phyloP scores from a whole-genome alignment of 2,888 invertebrate genomes.

The Eugnorisma glareosa region DNA sequence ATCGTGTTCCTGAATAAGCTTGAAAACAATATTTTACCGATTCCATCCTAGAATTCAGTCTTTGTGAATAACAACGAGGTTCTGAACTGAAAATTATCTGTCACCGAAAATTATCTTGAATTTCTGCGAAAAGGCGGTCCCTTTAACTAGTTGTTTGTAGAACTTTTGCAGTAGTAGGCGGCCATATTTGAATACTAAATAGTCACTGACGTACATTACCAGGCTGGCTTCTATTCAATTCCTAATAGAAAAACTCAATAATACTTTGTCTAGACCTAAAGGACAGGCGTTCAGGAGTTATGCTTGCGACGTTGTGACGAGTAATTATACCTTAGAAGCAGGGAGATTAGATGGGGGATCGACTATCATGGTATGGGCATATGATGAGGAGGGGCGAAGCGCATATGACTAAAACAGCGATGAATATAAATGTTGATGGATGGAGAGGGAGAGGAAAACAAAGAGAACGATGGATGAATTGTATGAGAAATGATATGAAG shows the following conservation, averaged over 20 bases:
- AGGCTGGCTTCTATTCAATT: background rate
- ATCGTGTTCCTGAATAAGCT: background rate
- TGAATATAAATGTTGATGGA: too few relatives aligned
- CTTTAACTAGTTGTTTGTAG: constrained; percentile 10
- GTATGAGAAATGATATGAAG: too few relatives aligned
- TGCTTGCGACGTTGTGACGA: too few relatives aligned
- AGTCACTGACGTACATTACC: background rate
- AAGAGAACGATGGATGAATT: too few relatives aligned
- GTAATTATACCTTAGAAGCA: background rate
- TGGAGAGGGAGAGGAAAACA: too few relatives aligned
- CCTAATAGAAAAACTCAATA: background rate
- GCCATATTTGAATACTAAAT: constrained; percentile 9
- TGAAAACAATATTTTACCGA: background rate
- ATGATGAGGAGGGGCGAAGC: too few relatives aligned
- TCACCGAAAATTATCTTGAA: background rate
- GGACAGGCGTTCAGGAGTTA: background rate
- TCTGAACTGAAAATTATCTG: background rate
- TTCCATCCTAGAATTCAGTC: background rate
- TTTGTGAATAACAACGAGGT: constrained; percentile 19
- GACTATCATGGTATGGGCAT: too few relatives aligned
- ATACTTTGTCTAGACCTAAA: too few relatives aligned
- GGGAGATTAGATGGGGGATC: background rate
- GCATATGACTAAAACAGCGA: too few relatives aligned
- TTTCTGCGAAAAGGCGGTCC: background rate
- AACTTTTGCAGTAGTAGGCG: background rate